Conservation (phyloP, 2,113 vertebrate genomes). For the Seriola quinqueradiata region DNA sequence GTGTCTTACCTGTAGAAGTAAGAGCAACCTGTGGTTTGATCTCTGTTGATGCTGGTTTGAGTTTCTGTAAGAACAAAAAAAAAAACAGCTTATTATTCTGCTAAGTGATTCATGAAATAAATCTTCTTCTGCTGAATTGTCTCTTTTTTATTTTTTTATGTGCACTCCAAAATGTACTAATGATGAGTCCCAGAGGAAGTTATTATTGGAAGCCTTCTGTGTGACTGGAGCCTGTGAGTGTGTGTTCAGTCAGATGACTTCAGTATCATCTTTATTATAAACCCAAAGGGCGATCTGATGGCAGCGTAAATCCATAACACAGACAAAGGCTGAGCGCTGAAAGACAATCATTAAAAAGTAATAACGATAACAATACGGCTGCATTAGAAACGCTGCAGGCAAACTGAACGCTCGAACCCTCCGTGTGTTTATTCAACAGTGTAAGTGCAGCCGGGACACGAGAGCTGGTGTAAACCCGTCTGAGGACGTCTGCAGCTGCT, state of each 20-base stretch:
- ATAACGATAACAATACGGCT: conserved; percentile 24
- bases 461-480: neutral
- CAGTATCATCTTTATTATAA: conserved; percentile 25
- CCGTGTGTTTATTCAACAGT: neutral
- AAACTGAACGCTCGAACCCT: neutral
- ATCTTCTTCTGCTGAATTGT: neutral
- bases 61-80: conserved; percentile 44
- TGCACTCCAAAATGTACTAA: conserved; percentile 21
- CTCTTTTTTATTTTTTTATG: neutral
- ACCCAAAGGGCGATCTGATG: conserved; percentile 30
- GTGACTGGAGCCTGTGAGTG: conserved; percentile 16
- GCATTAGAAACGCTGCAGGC: conserved; percentile 25
- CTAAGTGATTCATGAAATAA: neutral
- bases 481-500: neutral
- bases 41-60: conserved; percentile 40
- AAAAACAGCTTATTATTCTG: neutral
- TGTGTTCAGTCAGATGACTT: conserved; percentile 11
- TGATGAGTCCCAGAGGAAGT: conserved; percentile 37
- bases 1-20: conserved; percentile 75
- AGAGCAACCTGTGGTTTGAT: conserved; percentile 45
- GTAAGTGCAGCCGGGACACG: neutral
- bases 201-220: conserved; percentile 28
- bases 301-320: conserved; percentile 28
- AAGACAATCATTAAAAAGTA: conserved; percentile 41
- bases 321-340: neutral